Evolutionary conservation across 1,140 invertebrate genomes (phyloP), one percentile per base, ranked within the genome.

Genomic region (Drosophila sucinea): DNA sequence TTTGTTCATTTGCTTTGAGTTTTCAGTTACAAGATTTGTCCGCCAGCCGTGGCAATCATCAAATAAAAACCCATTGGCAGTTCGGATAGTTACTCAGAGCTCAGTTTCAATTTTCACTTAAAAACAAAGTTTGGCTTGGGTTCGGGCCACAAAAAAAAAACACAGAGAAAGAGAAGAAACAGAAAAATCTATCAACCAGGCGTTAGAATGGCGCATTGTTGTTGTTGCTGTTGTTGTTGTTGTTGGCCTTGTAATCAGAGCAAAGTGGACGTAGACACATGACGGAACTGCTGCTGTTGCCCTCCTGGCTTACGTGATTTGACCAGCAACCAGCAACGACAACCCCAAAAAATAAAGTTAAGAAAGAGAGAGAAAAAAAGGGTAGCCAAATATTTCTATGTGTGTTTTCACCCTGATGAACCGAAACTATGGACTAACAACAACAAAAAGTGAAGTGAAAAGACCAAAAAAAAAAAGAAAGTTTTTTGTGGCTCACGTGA

Each of bases 41-140:
- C 51, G 62, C 63, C 55, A 62, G 77, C 77, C 54, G 67, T 51
- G 73, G 77, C 81, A 80, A 84, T 80, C 81, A 67, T 55, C 77
- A 72, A 84, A 85, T 77, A 73, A 85, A 85, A 85, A 84, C 55
- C 67, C 70, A 71, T 56, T 62, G 64, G 56, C 30, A 23, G 33
- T 58, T 79, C 70, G 81, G 81, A 85, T 78, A 85, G 77, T 85
- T 81, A 82, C 81, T 85, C 17, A 17, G 81, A 81, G 81, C 77
- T 85, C 67, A 73, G 81, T 85, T 85, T 85, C 81, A 85, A 85
- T 85, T 85, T 85, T 85, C 81, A 85, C 81, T 85, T 85, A 85
- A 85, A 51, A 85, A 81, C 81, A 85, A 85, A 78, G 70, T 85
- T 84, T 77, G 77, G 60, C 17, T 17, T 17, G 17, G 17, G 17